These are phyloP conservation scores for Aplysia californica DNA, from an alignment of 1,140 invertebrate species.

Conservation along the genomic window DNA sequence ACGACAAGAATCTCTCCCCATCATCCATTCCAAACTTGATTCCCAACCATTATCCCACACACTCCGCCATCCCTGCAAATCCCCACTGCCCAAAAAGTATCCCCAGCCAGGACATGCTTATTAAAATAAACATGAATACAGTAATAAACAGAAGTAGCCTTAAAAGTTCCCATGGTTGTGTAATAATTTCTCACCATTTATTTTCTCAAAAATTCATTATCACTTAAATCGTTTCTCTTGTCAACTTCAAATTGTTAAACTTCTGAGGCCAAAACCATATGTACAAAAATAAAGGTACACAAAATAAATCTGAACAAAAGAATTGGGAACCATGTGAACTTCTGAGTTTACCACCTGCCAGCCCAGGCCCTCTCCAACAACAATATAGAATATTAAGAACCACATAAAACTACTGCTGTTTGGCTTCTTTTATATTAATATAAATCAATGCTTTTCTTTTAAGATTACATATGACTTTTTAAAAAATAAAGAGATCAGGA, in stretches of 20 bases:
- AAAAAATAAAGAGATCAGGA: too few species aligned
- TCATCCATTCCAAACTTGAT: constrained; percentile 1
- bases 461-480: too few species aligned
- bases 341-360: constrained; percentile 42
- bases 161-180: constrained; percentile 30
- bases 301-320: constrained; percentile 9
- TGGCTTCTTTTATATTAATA: too few species aligned
- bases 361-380: constrained; percentile 45
- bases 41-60: too few species aligned
- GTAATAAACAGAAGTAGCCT: constrained; percentile 33
- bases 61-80: too few species aligned
- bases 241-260: constrained; percentile 23
- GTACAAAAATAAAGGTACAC: too few species aligned
- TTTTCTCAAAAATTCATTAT: not conserved
- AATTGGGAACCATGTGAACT: constrained; percentile 34
- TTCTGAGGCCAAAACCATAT: constrained; percentile 12
- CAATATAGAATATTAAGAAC: too few species aligned
- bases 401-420: too few species aligned
- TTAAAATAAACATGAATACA: too few species aligned
- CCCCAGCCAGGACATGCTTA: too few species aligned
- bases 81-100: too few species aligned
- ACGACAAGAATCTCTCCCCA: not conserved
- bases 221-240: not conserved
- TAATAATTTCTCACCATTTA: not conserved
- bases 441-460: too few species aligned